Base-by-base conservation (phyloP, 2,113 vertebrate species). In the Nestor notabilis region DNA sequence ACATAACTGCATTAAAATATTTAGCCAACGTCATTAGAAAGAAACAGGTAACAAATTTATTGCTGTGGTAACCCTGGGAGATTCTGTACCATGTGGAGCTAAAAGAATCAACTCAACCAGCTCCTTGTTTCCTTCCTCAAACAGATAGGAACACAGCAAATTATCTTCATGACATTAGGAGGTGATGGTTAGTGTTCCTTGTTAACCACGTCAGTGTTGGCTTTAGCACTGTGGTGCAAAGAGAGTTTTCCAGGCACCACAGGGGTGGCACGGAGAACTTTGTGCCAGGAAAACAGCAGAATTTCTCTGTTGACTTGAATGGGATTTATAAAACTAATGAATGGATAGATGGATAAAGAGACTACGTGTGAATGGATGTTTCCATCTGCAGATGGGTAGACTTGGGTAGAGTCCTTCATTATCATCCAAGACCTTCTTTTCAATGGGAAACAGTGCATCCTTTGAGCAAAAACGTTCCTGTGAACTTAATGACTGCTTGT, bases 171-270 rank as follows among this genome's bases (percentile, higher is more conserved):
- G n/a, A 41, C 4, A 5, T 25, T 55, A n/a, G 53, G 17, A 75
- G 1, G 4, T 60, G 41, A 33, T 17, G 65, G 33, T 1, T 84
- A 13, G 50, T 63, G 13, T 9, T 75, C 29, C 24, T 46, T 58
- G 2, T 12, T 58, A 70, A 23, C 33, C 80, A 16, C 0, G 0
- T 33, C 50, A 47, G 5, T 1, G 2, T 44, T 53, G n/a, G 86
- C n/a, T 29, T 78, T 41, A 60, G 37, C 21, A 6, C 23, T 1
- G 1, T 33, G 28, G 52, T 37, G 33, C 53, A 60, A 27, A n/a
- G 31, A 74, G 7, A 53, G 52, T 41, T 81, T 70, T 5, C 58
- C 63, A 83, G 69, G 41, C 44, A n/a, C 12, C 25, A 11, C 47
- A 35, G 21, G 64, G 12, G 19, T 33, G 18, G 31, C 44, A 27